These are phyloP conservation scores for Deladenus siricidicola DNA, from an alignment of 2,888 invertebrate genomes.

Conservation along the genomic window DNA sequence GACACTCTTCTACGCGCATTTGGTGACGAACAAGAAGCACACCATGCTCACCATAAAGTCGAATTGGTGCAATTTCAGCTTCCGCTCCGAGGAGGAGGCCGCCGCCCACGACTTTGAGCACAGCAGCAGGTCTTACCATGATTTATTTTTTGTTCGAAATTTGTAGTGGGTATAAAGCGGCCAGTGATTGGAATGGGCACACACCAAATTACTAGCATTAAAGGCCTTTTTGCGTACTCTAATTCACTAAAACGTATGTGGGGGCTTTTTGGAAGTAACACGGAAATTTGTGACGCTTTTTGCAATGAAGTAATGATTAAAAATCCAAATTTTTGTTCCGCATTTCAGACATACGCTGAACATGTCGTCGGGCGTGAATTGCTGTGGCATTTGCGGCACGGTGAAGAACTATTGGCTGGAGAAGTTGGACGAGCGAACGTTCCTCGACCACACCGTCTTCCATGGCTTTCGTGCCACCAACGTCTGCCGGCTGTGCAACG, in stretches of 20 bases:
- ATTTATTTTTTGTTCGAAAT: too few species aligned
- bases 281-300: neutral
- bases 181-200: too few species aligned
- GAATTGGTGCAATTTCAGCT: neutral
- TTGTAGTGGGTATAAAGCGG: too few species aligned
- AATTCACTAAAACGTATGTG: too few species aligned
- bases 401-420: neutral
- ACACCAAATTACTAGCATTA: too few species aligned
- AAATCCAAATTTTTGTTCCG: neutral
- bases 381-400: slow-evolving; percentile 2
- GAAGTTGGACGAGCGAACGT: neutral
- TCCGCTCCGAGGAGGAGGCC: too few species aligned
- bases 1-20: neutral
- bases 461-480: neutral
- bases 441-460: neutral
- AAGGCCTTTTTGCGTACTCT: too few species aligned
- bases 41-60: too few species aligned
- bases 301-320: neutral
- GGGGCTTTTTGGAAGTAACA: neutral
- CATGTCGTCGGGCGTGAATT: neutral
- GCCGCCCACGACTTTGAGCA: too few species aligned
- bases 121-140: too few species aligned
- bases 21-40: too few species aligned
- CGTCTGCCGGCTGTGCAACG: neutral
- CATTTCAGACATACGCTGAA: neutral